Evolutionary conservation across 2,888 invertebrate genomes (phyloP).

Genomic region (Protodeltote pygarga): DNA sequence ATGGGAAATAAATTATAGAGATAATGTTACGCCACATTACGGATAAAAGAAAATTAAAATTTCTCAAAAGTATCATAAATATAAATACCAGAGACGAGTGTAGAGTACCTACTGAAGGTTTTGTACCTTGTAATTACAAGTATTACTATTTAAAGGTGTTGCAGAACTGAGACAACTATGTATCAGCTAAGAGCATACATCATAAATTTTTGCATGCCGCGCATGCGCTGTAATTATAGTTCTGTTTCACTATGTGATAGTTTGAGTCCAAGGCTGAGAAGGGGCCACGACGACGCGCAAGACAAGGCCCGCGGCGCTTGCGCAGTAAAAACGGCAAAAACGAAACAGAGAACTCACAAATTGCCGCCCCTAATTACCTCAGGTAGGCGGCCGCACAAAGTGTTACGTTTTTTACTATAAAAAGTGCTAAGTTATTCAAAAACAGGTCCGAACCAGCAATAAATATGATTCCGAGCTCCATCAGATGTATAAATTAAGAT

Average conservation of each 20-base stretch:
- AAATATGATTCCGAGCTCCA: constrained; percentile 56
- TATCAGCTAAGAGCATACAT: constrained; percentile 24
- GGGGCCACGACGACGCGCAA: constrained; percentile 28
- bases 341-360: constrained; percentile 64
- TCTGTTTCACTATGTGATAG: constrained; percentile 41
- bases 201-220: constrained; percentile 34
- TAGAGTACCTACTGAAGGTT: no score
- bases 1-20: no score
- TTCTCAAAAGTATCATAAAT: background rate
- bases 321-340: constrained; percentile 58
- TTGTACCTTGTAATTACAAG: background rate
- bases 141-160: background rate
- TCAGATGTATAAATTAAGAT: constrained; percentile 49
- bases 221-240: constrained; percentile 37
- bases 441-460: constrained; percentile 55
- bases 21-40: no score
- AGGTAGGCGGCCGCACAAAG: constrained; percentile 72
- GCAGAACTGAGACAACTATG: background rate
- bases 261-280: constrained; percentile 47
- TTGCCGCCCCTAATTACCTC: constrained; percentile 74
- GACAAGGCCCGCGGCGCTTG: constrained; percentile 50
- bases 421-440: constrained; percentile 74
- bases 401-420: constrained; percentile 56
- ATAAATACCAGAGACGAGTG: no score
- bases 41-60: background rate